Percentiles rank a stretch among this genome's conserved stretches.
Evolutionary conservation across 2,113 vertebrate species (phyloP).

Genomic region (Protomyctophum bolini): DNA sequence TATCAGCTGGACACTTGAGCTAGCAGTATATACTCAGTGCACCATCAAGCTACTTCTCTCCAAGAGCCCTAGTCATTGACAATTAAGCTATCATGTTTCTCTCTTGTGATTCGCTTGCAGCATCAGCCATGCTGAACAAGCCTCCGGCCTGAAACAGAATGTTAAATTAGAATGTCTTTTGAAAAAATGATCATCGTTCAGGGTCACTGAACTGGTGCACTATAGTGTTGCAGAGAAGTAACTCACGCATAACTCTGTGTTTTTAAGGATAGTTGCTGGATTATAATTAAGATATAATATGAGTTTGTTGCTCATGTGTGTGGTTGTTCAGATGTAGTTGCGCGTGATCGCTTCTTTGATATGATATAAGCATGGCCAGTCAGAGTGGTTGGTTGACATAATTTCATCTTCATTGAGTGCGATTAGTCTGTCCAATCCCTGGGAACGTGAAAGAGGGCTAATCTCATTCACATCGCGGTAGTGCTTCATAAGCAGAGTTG

Average conservation of each 20-base stretch:
- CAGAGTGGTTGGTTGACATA: background rate
- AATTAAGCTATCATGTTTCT: constrained; percentile 7
- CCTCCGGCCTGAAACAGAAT: background rate
- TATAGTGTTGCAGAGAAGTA: constrained; percentile 1
- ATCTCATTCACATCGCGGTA: constrained; percentile 15
- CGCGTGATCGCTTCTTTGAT: background rate
- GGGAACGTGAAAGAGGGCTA: background rate
- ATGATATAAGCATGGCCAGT: background rate
- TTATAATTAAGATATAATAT: too few relatives aligned
- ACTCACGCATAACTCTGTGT: background rate
- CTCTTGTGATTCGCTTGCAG: constrained; percentile 21
- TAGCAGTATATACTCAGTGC: too few relatives aligned
- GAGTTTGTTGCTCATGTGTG: background rate
- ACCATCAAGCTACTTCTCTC: background rate
- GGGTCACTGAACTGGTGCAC: background rate
- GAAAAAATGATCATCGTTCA: background rate
- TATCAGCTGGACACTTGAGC: background rate
- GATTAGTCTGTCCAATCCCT: background rate
- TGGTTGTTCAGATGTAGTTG: background rate
- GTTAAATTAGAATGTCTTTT: constrained; percentile 16
- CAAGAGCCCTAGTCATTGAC: background rate
- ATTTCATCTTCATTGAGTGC: background rate
- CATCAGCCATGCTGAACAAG: constrained; percentile 28
- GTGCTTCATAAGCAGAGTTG: background rate
- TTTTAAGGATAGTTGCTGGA: background rate